These are phyloP conservation scores for Alloplasta piceator DNA, from an alignment of 2,888 invertebrate genomes.

Conservation along the genomic window DNA sequence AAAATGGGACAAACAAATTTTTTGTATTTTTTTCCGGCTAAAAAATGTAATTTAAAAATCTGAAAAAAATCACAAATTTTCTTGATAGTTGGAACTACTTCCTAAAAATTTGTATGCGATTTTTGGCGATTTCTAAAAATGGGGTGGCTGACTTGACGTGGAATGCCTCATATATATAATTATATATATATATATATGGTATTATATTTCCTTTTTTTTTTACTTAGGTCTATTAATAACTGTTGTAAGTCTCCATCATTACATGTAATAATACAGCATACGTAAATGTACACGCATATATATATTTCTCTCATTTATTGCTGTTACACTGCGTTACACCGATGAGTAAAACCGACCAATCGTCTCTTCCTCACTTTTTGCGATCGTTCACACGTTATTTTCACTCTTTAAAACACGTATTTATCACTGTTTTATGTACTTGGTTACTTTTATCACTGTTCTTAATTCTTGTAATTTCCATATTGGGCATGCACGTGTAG, in stretches of 20 bases:
- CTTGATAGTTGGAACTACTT: too few relatives aligned
- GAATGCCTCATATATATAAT: not conserved
- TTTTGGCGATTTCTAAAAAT: too few relatives aligned
- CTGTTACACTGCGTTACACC: slow-evolving; percentile 54
- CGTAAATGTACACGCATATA: not conserved
- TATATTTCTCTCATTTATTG: slow-evolving; percentile 50
- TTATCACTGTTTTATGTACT: slow-evolving; percentile 41
- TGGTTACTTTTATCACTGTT: slow-evolving; percentile 10
- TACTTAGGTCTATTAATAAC: slow-evolving; percentile 50
- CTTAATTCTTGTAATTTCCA: slow-evolving; percentile 20
- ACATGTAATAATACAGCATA: slow-evolving; percentile 55
- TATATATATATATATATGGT: too few relatives aligned
- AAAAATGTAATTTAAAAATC: too few relatives aligned
- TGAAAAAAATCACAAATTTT: too few relatives aligned
- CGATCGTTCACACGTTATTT: slow-evolving; percentile 60
- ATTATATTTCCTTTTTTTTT: slow-evolving; percentile 28
- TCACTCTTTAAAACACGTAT: slow-evolving; percentile 48
- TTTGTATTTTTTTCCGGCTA: too few relatives aligned
- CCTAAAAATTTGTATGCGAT: too few relatives aligned
- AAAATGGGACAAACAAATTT: too few relatives aligned
- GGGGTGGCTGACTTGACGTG: too few relatives aligned
- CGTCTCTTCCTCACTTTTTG: slow-evolving; percentile 48
- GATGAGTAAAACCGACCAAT: slow-evolving; percentile 9
- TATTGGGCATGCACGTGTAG: slow-evolving; percentile 45
- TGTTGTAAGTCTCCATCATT: slow-evolving; percentile 53